phyloP scores from a whole-genome alignment of 35 echinoderm and acorn worm genomes.

The Ophiothrix spiculata region DNA sequence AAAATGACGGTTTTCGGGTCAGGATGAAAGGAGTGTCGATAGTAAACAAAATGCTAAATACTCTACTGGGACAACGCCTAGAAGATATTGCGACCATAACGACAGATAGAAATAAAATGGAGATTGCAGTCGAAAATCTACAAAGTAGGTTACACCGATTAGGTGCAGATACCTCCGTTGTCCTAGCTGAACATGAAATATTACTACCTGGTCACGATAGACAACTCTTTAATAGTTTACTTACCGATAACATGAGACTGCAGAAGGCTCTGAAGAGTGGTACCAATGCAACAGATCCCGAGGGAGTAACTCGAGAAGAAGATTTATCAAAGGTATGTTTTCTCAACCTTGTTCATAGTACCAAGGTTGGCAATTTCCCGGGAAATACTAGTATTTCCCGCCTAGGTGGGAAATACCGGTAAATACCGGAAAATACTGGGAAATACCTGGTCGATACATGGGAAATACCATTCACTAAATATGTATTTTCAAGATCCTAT shows the following conservation, averaged over 20 bases:
- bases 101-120: background rate
- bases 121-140: constrained; percentile 26
- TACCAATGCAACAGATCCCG: background rate
- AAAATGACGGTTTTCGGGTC: background rate
- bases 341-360: background rate
- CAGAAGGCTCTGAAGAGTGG: constrained; percentile 3
- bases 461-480: too few relatives aligned
- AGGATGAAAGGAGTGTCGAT: constrained; percentile 1
- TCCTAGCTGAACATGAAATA: constrained; percentile 18
- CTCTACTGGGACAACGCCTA: background rate
- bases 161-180: constrained; percentile 11
- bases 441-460: too few relatives aligned
- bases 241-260: constrained; percentile 13
- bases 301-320: background rate
- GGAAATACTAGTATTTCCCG: too few relatives aligned
- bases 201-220: constrained; percentile 23
- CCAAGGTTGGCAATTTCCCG: too few relatives aligned
- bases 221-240: constrained; percentile 12
- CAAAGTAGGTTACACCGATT: constrained; percentile 4
- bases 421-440: too few relatives aligned
- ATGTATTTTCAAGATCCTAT: too few relatives aligned
- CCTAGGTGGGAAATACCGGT: too few relatives aligned
- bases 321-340: background rate
- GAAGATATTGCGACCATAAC: background rate
- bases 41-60: too few relatives aligned